Evolutionary conservation across 37 sponge, comb jelly and placozoan species (phyloP).

Genomic region (Bolinopsis microptera): DNA sequence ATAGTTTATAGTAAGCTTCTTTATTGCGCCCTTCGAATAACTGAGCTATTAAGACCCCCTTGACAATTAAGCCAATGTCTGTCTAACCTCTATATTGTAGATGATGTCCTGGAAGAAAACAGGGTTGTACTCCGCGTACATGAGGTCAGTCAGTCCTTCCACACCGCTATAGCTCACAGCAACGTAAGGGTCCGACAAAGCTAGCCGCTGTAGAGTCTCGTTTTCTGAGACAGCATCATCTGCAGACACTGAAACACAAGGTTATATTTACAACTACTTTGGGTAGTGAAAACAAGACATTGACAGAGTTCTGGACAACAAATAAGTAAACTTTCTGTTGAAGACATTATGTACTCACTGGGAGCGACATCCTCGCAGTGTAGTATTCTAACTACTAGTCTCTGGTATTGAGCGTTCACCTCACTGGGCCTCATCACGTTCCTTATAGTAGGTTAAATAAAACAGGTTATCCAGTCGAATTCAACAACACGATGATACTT

Average conservation of each 20-base stretch:
- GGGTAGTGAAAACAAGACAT: no score
- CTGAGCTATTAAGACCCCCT: no score
- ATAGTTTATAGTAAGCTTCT: no score
- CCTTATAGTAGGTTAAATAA: no score
- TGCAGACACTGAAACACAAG: background rate
- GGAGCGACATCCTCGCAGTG: slow-evolving; percentile 24
- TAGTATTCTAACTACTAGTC: background rate
- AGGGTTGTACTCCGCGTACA: slow-evolving; percentile 3
- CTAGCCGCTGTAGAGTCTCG: background rate
- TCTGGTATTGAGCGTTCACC: slow-evolving; percentile 11
- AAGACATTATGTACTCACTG: background rate
- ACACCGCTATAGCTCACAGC: slow-evolving; percentile 16
- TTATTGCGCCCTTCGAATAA: no score
- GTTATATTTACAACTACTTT: no score
- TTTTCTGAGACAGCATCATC: background rate
- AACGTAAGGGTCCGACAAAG: background rate
- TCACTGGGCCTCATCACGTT: slow-evolving; percentile 12
- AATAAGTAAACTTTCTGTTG: no score
- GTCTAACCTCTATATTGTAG: slow-evolving; percentile 1
- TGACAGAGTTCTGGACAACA: no score
- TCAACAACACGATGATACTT: no score
- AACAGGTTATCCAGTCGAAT: no score
- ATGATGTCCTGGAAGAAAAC: slow-evolving; percentile 17
- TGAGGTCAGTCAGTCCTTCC: background rate
- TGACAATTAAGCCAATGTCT: no score